Base-by-base conservation (phyloP, 92 coral and sea anemone species). In the Parazoanthus atlanticus region DNA sequence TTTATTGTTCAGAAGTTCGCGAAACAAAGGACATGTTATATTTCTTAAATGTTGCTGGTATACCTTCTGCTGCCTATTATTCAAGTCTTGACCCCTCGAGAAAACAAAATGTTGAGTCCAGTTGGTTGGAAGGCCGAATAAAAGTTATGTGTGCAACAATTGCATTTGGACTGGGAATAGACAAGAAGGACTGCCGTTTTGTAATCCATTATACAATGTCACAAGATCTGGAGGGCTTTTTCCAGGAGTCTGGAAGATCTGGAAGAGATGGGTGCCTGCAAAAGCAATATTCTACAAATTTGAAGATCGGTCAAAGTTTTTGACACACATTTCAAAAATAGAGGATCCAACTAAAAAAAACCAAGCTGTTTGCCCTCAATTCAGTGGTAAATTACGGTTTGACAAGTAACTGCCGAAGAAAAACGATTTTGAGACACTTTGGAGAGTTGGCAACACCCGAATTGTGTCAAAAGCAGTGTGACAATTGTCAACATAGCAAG, bases 81-180 rank as follows among this genome's bases (percentile, higher is more conserved):
- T 36, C 47, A 8, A 74, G 47, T 74, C 40, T 74, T 32, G 78
- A 74, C 46, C 47, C 25, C 8, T 74, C 32, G 33, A 47, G 32
- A 7, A 74, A 74, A 74, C 78, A 74, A 36, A 21, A 75, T 3
- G 16, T 34, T 29, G 52, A 75, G 19, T 13, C 79, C 3, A 52
- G 40, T 15, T 75, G 79, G 79, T 2, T 8, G 4, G 79, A 75
- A 23, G 79, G 79, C 10, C 21, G 43, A 5, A 73, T 73, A 3
- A 73, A 73, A 3, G 78, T 73, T 31, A 73, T 73, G 31, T 32
- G 78, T 73, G 78, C 78, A 11, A 73, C 78, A 75, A 52, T 75
- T 13, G 79, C 79, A 75, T 75, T 75, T 75, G 79, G 49, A 3
- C 36, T 75, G 79, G 79, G 79, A 52, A 75, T 75, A 8, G 30